Evolutionary conservation across 2,888 invertebrate species (phyloP), one percentile per base, ranked within the genome.

Genomic region (Esperia sulphurella): DNA sequence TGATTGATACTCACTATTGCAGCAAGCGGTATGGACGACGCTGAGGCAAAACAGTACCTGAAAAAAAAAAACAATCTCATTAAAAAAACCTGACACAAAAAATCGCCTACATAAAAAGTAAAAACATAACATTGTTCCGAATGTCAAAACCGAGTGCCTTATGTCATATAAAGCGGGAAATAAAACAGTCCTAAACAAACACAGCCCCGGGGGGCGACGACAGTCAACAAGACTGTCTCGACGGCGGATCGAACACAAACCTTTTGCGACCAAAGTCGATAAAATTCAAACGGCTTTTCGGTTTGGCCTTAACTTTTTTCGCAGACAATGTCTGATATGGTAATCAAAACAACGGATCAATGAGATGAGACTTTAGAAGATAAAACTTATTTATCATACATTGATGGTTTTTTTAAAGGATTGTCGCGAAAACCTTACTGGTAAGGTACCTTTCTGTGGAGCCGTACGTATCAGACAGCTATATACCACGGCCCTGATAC

Each of bases 1-100:
- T 13, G n/a, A 8, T 41, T 4, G 8, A 21, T 55, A 63, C 68
- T 74, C 55, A 85, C 86, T 83, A 71, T 79, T 75, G 79, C 75
- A 69, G 72, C 69, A 74, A 82, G 79, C 61, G 70, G 73, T 75
- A 51, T 49, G 43, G 54, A 51, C 49, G 52, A 52, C 52, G 50
- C 44, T 53, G 54, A 41, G 43, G 38, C 39, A 14, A 35, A 13
- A 14, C 40, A 13, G 57, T 69, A 73, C 69, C 75, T 75, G 77
- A 30, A 68, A 74, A 57, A 48, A 49, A 54, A 28, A 49, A 21
- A 53, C n/a, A n/a, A 9, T 31, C n/a, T n/a, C n/a, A n/a, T n/a
- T n/a, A n/a, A 31, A 31, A 31, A 31, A 31, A 7, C 8, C 31
- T 31, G 31, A 9, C 47, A 51, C 50, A 50, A 57, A 54, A 50